Conservation (phyloP, 2,797 vertebrate genomes). For the Coendou prehensilis region DNA sequence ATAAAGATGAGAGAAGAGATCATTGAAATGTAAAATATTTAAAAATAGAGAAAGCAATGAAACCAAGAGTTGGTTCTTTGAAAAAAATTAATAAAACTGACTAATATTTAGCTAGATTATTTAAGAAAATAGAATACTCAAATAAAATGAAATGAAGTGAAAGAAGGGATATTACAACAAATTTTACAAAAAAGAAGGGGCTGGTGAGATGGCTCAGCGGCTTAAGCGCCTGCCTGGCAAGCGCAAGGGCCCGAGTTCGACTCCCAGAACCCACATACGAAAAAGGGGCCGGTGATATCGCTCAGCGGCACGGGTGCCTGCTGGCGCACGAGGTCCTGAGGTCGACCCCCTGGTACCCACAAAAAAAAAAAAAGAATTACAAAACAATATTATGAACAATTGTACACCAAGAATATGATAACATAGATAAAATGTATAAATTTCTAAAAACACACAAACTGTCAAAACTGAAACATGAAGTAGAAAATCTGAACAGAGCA, state of each 20-base stretch:
- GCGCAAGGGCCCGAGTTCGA: too few species aligned
- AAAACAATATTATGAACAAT: background rate
- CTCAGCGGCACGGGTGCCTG: too few species aligned
- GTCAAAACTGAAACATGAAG: background rate
- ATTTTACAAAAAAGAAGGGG: background rate
- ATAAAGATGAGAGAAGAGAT: background rate
- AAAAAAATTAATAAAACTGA: too few species aligned
- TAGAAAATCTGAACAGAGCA: background rate
- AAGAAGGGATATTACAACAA: background rate
- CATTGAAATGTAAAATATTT: background rate
- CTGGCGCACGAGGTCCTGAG: too few species aligned
- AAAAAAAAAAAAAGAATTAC: background rate
- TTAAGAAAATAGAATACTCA: too few species aligned
- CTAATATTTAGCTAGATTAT: too few species aligned
- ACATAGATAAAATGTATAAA: background rate
- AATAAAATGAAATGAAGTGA: too few species aligned
- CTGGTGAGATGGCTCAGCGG: too few species aligned
- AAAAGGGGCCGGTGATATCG: too few species aligned
- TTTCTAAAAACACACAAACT: background rate
- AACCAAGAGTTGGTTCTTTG: background rate
- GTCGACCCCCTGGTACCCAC: too few species aligned
- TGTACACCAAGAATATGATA: background rate
- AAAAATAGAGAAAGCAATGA: background rate
- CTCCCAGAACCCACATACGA: too few species aligned
- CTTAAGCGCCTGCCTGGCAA: too few species aligned